Conservation (phyloP, 2,113 vertebrate species). For the Oryzias melastigma region DNA sequence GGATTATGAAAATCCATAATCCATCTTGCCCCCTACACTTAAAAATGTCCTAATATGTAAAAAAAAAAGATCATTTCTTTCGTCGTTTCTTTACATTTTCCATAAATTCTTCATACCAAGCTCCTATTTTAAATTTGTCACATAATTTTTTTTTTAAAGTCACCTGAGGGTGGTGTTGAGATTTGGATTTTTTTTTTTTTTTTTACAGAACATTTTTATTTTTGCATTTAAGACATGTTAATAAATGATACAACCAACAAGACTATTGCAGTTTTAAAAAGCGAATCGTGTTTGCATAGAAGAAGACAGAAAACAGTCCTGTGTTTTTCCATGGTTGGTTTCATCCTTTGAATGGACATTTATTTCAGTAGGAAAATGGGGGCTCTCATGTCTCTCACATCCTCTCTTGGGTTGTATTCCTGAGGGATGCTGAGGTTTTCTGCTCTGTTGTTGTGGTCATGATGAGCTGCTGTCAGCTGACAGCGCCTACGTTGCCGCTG, state of each 20-base stretch:
- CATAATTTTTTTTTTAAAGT: no score
- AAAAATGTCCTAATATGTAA: no score
- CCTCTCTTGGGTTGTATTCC: constrained; percentile 38
- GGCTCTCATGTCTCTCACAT: constrained; percentile 30
- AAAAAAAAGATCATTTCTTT: no score
- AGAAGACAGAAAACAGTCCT: neutral
- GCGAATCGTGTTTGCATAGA: neutral
- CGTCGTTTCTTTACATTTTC: no score
- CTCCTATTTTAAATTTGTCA: no score
- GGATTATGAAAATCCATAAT: no score
- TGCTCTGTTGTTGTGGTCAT: constrained; percentile 52
- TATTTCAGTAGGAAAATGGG: constrained; percentile 16
- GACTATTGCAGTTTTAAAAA: neutral
- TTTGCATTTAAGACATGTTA: neutral
- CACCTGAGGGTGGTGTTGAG: no score
- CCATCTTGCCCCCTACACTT: no score
- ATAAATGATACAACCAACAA: no score
- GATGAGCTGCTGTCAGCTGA: constrained; percentile 51
- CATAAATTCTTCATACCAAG: no score
- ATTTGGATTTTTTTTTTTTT: no score
- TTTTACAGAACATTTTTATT: no score
- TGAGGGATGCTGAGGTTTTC: constrained; percentile 31
- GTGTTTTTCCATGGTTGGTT: constrained; percentile 1
- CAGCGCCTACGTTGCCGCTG: constrained; percentile 38
- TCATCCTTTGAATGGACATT: constrained; percentile 3